Percentiles rank a stretch among this genome's conserved stretches.
Conservation (phyloP, 92 coral and sea anemone species). For the Paramuricea clavata region DNA sequence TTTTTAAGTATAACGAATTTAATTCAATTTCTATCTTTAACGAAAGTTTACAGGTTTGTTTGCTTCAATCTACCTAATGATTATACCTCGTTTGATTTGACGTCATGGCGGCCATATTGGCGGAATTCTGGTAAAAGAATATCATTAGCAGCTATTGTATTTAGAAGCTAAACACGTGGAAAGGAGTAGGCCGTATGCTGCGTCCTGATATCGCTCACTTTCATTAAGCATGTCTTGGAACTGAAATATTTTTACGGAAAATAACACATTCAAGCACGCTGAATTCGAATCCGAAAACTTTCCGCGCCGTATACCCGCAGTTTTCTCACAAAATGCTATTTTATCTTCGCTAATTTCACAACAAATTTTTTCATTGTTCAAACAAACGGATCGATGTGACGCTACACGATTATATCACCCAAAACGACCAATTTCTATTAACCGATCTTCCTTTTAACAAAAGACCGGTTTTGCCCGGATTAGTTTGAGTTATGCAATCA, state of each 20-base stretch:
- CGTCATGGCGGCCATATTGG: too few relatives aligned
- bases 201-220: background rate
- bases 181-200: slow-evolving; percentile 17
- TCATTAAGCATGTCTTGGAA: slow-evolving; percentile 31
- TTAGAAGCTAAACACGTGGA: too few relatives aligned
- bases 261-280: background rate
- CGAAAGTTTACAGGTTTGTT: too few relatives aligned
- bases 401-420: background rate
- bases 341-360: slow-evolving; percentile 12
- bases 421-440: background rate
- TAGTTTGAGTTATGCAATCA: background rate
- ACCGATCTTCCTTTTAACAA: background rate
- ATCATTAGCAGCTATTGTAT: too few relatives aligned
- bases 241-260: background rate
- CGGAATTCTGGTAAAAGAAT: too few relatives aligned
- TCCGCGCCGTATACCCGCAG: slow-evolving; percentile 13
- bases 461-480: background rate
- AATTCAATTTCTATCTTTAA: too few relatives aligned
- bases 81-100: too few relatives aligned
- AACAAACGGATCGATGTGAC: background rate
- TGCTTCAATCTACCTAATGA: too few relatives aligned
- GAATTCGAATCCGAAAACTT: slow-evolving; percentile 6
- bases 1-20: too few relatives aligned
- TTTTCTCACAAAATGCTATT: background rate
- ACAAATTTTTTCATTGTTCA: background rate